Percentiles rank a stretch among this genome's conserved stretches.
Evolutionary conservation across 2,797 vertebrate genomes (phyloP).

Genomic region (Denticeps clupeoides): DNA sequence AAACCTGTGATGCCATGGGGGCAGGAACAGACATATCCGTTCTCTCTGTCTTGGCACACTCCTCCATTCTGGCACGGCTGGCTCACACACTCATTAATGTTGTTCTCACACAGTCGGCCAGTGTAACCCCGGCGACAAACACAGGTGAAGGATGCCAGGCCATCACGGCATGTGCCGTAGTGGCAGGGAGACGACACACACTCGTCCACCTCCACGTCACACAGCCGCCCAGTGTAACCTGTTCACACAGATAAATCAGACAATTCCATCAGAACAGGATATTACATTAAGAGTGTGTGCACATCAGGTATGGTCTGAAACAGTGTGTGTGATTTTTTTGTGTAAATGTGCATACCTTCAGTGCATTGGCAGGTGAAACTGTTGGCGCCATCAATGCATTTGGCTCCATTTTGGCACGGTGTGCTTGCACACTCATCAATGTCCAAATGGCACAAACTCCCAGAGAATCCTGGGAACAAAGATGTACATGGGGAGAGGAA

Average conservation of each 20-base stretch:
- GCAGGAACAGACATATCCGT: slow-evolving; percentile 78
- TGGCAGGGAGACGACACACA: slow-evolving; percentile 84
- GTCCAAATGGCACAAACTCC: slow-evolving; percentile 79
- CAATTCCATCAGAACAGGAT: too few species aligned
- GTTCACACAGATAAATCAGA: too few species aligned
- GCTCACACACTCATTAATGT: slow-evolving; percentile 92
- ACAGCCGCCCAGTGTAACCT: slow-evolving; percentile 82
- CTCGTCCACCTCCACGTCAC: slow-evolving; percentile 79
- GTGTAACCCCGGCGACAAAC: slow-evolving; percentile 78
- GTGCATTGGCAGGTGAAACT: slow-evolving; percentile 87
- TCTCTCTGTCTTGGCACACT: slow-evolving; percentile 80
- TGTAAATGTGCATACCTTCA: slow-evolving; percentile 82
- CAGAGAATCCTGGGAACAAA: slow-evolving; percentile 87
- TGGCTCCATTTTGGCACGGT: slow-evolving; percentile 87
- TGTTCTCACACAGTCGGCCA: slow-evolving; percentile 81
- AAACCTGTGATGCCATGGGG: slow-evolving; percentile 84
- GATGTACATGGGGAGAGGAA: not conserved
- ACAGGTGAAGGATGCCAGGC: slow-evolving; percentile 81
- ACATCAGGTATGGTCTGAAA: too few species aligned
- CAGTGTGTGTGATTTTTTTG: not conserved
- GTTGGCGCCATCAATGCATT: slow-evolving; percentile 85
- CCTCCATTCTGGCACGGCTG: slow-evolving; percentile 89
- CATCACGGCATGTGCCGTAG: slow-evolving; percentile 79
- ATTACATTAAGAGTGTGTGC: too few species aligned
- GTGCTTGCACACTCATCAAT: slow-evolving; percentile 94